Evolutionary conservation across 2,113 vertebrate genomes (phyloP).

Genomic region (Sigmodon hispidus): DNA sequence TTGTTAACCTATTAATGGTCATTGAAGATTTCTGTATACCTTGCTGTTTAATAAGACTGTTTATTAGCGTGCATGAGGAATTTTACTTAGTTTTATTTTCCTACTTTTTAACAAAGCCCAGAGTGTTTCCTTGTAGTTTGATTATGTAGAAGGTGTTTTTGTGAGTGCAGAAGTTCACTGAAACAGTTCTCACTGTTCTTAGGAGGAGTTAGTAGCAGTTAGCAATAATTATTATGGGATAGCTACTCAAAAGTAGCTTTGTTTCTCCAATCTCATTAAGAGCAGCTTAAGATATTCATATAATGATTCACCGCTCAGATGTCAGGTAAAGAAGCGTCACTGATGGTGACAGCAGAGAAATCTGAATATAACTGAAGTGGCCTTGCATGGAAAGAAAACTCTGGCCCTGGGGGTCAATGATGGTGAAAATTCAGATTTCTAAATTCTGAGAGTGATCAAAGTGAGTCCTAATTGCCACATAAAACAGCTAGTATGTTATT

Average conservation of each 20-base stretch:
- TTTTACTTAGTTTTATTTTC: slow-evolving; percentile 32
- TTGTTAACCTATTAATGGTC: slow-evolving; percentile 19
- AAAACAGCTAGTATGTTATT: slow-evolving; percentile 27
- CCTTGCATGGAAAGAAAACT: neutral
- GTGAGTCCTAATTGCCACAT: neutral
- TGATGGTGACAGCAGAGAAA: neutral
- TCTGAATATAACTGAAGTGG: neutral
- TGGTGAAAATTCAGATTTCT: neutral
- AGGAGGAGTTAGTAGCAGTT: neutral
- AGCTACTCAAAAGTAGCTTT: slow-evolving; percentile 23
- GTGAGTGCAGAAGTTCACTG: neutral
- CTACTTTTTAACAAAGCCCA: neutral
- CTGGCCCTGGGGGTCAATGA: neutral
- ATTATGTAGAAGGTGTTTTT: neutral
- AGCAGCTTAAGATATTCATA: slow-evolving; percentile 21
- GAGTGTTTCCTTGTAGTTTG: slow-evolving; percentile 38
- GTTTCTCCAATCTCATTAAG: neutral
- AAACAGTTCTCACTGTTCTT: slow-evolving; percentile 5
- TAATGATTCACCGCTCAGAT: neutral
- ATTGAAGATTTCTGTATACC: slow-evolving; percentile 57
- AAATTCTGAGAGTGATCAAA: slow-evolving; percentile 18
- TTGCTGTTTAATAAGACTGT: slow-evolving; percentile 25
- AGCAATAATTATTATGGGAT: neutral
- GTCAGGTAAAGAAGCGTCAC: slow-evolving; percentile 6
- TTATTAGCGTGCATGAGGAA: neutral